phyloP scores from a whole-genome alignment of 2,797 vertebrate genomes.

The Poeciliopsis paucimaculata region DNA sequence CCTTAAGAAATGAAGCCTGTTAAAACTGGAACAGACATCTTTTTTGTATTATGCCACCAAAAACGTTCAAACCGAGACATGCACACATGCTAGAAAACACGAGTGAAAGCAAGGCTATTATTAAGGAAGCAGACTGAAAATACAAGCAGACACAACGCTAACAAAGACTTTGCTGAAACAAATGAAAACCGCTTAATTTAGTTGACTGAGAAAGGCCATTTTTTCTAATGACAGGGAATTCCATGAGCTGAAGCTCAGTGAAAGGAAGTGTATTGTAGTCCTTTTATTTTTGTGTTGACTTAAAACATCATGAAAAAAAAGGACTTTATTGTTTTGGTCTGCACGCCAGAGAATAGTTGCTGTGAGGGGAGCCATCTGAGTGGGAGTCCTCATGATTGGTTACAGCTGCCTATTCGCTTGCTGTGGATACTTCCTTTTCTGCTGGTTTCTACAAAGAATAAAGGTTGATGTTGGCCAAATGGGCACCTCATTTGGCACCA shows the following conservation, averaged over 20 bases:
- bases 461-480: constrained; percentile 45
- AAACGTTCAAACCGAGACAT: constrained; percentile 55
- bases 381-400: constrained; percentile 42
- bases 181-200: constrained; percentile 45
- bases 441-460: constrained; percentile 28
- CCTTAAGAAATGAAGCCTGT: constrained; percentile 31
- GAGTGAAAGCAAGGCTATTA: constrained; percentile 71
- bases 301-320: constrained; percentile 28
- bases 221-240: constrained; percentile 40
- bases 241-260: constrained; percentile 31
- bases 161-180: constrained; percentile 45
- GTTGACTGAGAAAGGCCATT: constrained; percentile 55
- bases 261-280: constrained; percentile 17
- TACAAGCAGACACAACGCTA: constrained; percentile 55
- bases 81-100: constrained; percentile 37
- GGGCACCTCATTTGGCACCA: constrained; percentile 58
- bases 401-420: constrained; percentile 68
- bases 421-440: constrained; percentile 65
- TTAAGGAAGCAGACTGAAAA: constrained; percentile 69
- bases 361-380: constrained; percentile 13
- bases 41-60: constrained; percentile 40
- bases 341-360: constrained; percentile 30
- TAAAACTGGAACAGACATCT: constrained; percentile 32
- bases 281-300: constrained; percentile 50
- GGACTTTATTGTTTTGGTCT: constrained; percentile 21